Evolutionary conservation across 2,797 vertebrate genomes (phyloP).

Genomic region (Falco novaeseelandiae): DNA sequence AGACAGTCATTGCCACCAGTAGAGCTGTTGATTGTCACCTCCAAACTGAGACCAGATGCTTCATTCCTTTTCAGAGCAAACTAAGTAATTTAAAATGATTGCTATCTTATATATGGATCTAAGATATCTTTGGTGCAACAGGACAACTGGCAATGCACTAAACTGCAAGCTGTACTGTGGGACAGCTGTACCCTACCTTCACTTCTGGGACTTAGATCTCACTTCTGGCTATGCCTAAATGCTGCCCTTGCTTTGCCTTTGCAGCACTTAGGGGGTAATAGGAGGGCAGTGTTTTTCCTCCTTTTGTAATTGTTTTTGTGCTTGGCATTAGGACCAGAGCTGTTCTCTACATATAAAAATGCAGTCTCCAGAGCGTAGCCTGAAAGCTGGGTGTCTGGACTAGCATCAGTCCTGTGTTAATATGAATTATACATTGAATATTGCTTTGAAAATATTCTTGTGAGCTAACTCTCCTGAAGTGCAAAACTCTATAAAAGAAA

Average conservation of each 20-base stretch:
- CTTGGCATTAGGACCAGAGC: neutral
- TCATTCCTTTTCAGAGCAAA: neutral
- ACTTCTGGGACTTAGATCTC: neutral
- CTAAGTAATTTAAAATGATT: neutral
- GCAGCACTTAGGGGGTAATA: neutral
- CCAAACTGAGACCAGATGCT: neutral
- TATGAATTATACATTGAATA: neutral
- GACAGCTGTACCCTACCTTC: neutral
- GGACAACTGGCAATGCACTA: neutral
- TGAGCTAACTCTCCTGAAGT: neutral
- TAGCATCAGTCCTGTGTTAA: neutral
- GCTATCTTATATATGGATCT: neutral
- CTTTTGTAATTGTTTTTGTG: neutral
- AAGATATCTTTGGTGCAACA: neutral
- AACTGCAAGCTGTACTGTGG: neutral
- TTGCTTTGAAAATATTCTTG: neutral
- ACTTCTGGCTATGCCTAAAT: neutral
- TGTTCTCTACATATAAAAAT: neutral
- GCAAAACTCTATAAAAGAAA: neutral
- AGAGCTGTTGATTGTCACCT: neutral
- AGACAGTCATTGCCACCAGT: neutral
- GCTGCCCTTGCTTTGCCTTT: neutral
- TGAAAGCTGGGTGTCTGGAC: neutral
- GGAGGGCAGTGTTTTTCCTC: neutral
- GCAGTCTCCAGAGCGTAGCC: neutral